phyloP scores from a whole-genome alignment of 2,113 vertebrate genomes.

The Marmota monax region DNA sequence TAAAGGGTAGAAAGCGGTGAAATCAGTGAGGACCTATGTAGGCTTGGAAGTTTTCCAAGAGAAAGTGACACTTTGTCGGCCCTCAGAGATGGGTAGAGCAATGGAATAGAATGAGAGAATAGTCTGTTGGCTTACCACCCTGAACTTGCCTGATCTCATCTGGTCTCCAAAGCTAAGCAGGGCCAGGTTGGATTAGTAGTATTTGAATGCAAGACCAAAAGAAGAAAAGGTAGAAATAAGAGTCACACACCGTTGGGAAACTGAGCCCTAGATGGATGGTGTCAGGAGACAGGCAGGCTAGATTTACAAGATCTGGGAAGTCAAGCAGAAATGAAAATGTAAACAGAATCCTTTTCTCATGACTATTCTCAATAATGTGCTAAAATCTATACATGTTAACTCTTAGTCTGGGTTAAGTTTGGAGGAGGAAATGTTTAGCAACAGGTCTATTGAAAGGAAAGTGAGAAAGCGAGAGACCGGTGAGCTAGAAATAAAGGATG shows the following conservation, averaged over 20 bases:
- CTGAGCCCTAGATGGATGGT: neutral
- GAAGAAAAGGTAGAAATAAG: neutral
- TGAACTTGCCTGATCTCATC: neutral
- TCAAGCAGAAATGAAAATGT: neutral
- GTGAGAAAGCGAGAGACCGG: too few relatives aligned
- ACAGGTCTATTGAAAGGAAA: neutral
- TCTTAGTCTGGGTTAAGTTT: neutral
- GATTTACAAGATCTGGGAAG: neutral
- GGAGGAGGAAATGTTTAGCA: neutral
- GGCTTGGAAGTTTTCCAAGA: neutral
- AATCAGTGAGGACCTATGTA: neutral
- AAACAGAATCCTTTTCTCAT: neutral
- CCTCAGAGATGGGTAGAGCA: neutral
- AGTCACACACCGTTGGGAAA: neutral
- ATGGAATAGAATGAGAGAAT: neutral
- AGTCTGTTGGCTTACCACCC: neutral
- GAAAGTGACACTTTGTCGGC: neutral
- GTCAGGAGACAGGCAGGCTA: neutral
- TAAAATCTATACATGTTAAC: neutral
- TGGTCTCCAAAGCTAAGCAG: neutral
- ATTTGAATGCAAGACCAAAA: neutral
- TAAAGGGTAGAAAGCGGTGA: neutral
- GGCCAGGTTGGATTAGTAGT: neutral
- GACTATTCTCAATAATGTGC: neutral
- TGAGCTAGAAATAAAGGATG: too few relatives aligned